phyloP scores from a whole-genome alignment of 2,888 invertebrate species.

The Drosophila niveifrons region DNA sequence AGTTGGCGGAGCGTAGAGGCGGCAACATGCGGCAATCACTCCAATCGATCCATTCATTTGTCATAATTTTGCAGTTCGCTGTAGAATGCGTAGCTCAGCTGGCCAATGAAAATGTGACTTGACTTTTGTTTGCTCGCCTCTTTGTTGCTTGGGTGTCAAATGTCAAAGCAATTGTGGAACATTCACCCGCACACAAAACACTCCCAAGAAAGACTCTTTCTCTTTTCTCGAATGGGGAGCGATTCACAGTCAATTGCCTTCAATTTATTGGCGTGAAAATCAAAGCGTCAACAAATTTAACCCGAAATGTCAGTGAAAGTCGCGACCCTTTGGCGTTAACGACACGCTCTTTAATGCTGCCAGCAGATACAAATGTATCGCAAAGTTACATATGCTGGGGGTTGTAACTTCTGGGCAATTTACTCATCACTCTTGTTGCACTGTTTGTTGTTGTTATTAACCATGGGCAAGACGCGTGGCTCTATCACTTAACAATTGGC shows the following conservation, averaged over 20 bases:
- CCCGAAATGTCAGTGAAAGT: conserved; percentile 79
- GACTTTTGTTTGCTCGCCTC: conserved; percentile 23
- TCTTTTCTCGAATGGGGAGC: conserved; percentile 13
- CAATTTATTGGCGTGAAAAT: conserved; percentile 79
- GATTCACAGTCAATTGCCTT: conserved; percentile 63
- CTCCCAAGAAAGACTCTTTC: conserved; percentile 4
- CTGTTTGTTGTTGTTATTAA: conserved; percentile 33
- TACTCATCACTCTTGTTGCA: conserved; percentile 58
- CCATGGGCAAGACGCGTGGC: conserved; percentile 21
- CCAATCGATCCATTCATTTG: conserved; percentile 86
- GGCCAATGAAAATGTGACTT: conserved; percentile 37
- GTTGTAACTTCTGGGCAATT: conserved; percentile 40
- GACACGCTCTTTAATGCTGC: conserved; percentile 23
- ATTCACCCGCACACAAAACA: conserved; percentile 14
- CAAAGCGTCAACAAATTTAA: conserved; percentile 70
- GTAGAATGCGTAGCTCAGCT: conserved; percentile 8
- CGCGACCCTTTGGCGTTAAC: conserved; percentile 75
- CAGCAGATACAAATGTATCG: conserved; percentile 73
- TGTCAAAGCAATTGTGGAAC: conserved; percentile 64
- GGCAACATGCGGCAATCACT: conserved; percentile 84
- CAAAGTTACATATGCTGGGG: conserved; percentile 21
- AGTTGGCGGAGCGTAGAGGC: conserved; percentile 81
- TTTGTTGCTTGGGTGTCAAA: conserved; percentile 62
- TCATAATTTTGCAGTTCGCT: conserved; percentile 76
- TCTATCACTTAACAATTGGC: conserved; percentile 39